Conservation (phyloP, 2,113 vertebrate genomes). For the Arothron firmamentum region DNA sequence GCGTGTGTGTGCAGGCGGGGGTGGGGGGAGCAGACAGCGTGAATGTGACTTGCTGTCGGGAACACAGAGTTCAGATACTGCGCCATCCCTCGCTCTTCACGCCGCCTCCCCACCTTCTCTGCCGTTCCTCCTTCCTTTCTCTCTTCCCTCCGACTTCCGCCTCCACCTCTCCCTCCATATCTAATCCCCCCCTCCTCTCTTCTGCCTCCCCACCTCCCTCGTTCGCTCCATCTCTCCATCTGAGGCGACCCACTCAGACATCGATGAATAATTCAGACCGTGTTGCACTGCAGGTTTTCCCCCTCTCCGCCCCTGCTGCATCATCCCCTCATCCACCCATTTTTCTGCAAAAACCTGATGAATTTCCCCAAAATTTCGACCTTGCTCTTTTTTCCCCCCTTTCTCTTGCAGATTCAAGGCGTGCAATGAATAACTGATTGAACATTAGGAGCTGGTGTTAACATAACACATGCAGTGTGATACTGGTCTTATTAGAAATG, state of each 20-base stretch:
- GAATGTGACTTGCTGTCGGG: conserved; percentile 62
- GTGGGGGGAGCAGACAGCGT: conserved; percentile 54
- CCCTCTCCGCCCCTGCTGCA: conserved; percentile 37
- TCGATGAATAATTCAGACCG: conserved; percentile 79
- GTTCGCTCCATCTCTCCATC: conserved; percentile 36
- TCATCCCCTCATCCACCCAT: conserved; percentile 44
- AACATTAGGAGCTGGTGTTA: no score
- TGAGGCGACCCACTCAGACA: conserved; percentile 55
- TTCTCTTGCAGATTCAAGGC: no score
- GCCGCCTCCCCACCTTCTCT: neutral
- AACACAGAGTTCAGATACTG: conserved; percentile 62
- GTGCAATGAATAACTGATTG: no score
- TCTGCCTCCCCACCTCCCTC: neutral
- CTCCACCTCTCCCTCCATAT: neutral
- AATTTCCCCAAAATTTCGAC: no score
- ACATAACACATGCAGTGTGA: no score
- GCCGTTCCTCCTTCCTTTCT: neutral
- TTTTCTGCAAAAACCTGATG: neutral
- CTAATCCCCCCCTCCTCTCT: neutral
- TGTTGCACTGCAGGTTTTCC: conserved; percentile 76
- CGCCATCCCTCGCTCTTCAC: conserved; percentile 35
- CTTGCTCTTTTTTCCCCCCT: no score
- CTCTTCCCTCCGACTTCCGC: neutral
- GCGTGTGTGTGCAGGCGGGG: conserved; percentile 11
- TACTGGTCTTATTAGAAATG: no score